Conservation (phyloP, 2,888 invertebrate species). For the Caradrina kadenii region DNA sequence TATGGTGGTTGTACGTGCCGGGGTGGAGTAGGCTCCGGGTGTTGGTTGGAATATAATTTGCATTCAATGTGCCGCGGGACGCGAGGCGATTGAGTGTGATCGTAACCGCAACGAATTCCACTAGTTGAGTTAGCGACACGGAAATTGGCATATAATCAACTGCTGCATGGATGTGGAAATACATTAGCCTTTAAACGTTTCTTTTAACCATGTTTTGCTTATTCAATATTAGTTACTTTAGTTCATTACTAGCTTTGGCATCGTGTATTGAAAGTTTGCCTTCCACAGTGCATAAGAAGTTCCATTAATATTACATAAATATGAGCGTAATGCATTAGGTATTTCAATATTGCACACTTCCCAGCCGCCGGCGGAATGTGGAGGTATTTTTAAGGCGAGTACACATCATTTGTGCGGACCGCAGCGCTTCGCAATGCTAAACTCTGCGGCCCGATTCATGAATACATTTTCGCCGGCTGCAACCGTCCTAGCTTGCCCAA, state of each 20-base stretch:
- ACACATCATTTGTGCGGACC: conserved; percentile 8
- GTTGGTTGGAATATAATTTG: conserved; percentile 68
- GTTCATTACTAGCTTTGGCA: too few species aligned
- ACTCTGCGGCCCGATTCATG: conserved; percentile 42
- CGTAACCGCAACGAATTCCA: conserved; percentile 22
- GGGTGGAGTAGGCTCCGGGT: conserved; percentile 45
- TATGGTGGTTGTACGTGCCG: conserved; percentile 47
- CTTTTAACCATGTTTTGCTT: not conserved
- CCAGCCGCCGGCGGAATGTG: not conserved
- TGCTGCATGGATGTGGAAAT: not conserved
- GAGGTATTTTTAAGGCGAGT: conserved; percentile 50
- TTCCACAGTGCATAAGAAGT: not conserved
- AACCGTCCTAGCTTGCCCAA: conserved; percentile 17
- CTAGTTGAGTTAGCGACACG: conserved; percentile 25
- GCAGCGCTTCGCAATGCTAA: conserved; percentile 51
- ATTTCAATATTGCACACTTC: conserved; percentile 41
- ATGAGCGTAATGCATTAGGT: conserved; percentile 22
- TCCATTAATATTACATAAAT: conserved; percentile 13
- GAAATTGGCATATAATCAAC: conserved; percentile 28
- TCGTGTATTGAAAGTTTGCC: too few species aligned
- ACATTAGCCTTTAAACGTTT: too few species aligned
- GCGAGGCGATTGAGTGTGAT: conserved; percentile 56
- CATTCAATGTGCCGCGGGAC: conserved; percentile 68
- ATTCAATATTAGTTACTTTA: not conserved
- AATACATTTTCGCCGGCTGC: conserved; percentile 48